Percentiles rank a stretch among this genome's conserved stretches.
These are phyloP conservation scores for Acronicta alni DNA, from an alignment of 2,888 invertebrate genomes.

Conservation along the genomic window DNA sequence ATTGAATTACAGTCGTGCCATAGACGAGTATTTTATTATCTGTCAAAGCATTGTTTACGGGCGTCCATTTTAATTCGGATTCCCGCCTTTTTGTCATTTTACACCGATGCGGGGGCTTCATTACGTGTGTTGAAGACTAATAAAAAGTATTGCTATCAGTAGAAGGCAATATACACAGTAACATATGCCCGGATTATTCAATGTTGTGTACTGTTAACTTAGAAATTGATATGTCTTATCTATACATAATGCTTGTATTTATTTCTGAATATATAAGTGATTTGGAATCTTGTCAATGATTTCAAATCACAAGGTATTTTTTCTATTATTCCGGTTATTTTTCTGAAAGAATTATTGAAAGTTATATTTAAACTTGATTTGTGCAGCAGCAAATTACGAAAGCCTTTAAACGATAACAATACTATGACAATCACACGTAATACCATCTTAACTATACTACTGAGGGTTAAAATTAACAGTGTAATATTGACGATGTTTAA, in stretches of 20 bases:
- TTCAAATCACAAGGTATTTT: too few species aligned
- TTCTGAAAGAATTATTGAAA: too few species aligned
- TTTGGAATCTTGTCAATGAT: too few species aligned
- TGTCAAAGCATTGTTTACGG: constrained; percentile 70
- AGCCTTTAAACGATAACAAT: constrained; percentile 5
- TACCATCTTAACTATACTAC: constrained; percentile 53
- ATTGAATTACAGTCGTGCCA: constrained; percentile 66
- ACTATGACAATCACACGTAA: constrained; percentile 47
- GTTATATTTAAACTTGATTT: too few species aligned
- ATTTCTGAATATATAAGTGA: too few species aligned
- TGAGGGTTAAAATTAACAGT: constrained; percentile 77
- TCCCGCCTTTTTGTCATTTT: constrained; percentile 77
- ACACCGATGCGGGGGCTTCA: constrained; percentile 55
- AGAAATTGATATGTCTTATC: too few species aligned
- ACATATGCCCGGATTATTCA: too few species aligned
- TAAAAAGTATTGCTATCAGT: too few species aligned
- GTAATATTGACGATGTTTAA: constrained; percentile 70
- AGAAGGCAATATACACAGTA: too few species aligned
- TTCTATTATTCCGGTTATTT: too few species aligned
- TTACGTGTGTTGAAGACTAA: constrained; percentile 43
- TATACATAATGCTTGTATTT: too few species aligned
- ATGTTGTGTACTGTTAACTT: too few species aligned
- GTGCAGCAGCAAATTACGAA: not conserved
- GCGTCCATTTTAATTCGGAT: constrained; percentile 72
- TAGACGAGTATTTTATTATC: constrained; percentile 69